Base-by-base conservation (phyloP, 2,888 invertebrate genomes). In the Mystacides longicornis region DNA sequence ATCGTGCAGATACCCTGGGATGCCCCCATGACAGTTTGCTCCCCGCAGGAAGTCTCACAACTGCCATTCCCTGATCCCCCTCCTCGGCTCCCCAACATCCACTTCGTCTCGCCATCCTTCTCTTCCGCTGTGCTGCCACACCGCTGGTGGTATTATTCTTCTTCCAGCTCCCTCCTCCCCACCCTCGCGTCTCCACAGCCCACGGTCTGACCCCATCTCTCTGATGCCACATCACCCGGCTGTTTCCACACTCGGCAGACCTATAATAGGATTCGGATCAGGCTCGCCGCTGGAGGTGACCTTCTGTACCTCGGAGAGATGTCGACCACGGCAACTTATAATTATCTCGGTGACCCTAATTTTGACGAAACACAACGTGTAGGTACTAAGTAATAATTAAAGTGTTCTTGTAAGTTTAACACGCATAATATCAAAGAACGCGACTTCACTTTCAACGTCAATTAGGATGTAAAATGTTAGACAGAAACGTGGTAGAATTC, bases 1-100 rank as follows among this genome's bases (percentile, higher is more conserved):
- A 37, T 37, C 37, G 37, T 37, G 37, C 37, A 37, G 37, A 37
- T 4, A 37, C 7, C 14, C 37, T 37, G 5, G 11, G 37, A 37
- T 37, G 37, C 37, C 37, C 37, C 14, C 37, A 37, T 14, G 37
- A 37, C 14, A 37, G 37, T 37, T 37, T 14, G 19, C 31, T 19
- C 47, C 45, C 43, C 23, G 49, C 49, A 23, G 53, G 53, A 54
- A 54, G 53, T 42, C 53, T 49, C 43, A 7, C 53, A 49, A 54
- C 48, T 54, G 53, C 37, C 49, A 48, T 21, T 16, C 5, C 43
- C 23, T 27, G 23, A 9, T 3, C 22, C 49, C 23, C 27, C 5
- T 21, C 22, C 20, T 16, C 48, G 16, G 18, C 49, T 23, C 20
- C 19, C 11, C 51, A 46, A 27, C 18, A 3, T 21, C 45, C 19